These are phyloP conservation scores for Cerceris rybyensis DNA, from an alignment of 2,888 invertebrate species.

Conservation along the genomic window DNA sequence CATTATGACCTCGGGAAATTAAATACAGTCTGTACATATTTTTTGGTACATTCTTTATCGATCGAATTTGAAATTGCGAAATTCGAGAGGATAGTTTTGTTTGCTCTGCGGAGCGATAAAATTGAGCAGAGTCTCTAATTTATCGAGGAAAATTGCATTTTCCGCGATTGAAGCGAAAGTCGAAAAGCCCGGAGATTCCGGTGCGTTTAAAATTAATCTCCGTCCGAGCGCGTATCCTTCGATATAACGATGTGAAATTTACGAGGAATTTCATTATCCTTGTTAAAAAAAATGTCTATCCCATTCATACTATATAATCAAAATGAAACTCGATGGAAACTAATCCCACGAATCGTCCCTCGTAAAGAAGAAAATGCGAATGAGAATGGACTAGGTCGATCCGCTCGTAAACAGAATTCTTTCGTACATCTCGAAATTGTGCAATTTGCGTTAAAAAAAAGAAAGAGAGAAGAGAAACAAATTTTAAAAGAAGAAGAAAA, in stretches of 20 bases:
- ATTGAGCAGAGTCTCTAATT: not conserved
- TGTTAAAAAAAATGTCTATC: not conserved
- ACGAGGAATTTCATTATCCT: not conserved
- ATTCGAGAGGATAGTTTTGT: slow-evolving; percentile 35
- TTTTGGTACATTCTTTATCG: slow-evolving; percentile 19
- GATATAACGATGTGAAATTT: not conserved
- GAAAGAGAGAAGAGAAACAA: too few relatives aligned
- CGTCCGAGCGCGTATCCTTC: not conserved
- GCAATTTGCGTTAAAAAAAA: slow-evolving; percentile 25
- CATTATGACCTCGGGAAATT: slow-evolving; percentile 21
- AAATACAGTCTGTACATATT: slow-evolving; percentile 28
- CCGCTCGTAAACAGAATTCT: slow-evolving; percentile 24
- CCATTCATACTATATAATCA: not conserved
- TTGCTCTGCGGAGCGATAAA: slow-evolving; percentile 27
- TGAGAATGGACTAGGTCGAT: slow-evolving; percentile 28
- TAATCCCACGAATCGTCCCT: slow-evolving; percentile 1
- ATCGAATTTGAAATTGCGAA: slow-evolving; percentile 20
- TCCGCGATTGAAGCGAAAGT: too few relatives aligned
- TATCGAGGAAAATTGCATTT: too few relatives aligned
- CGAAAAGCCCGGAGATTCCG: too few relatives aligned
- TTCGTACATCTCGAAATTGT: slow-evolving; percentile 42
- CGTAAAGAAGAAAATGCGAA: slow-evolving; percentile 33
- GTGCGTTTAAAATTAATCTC: slow-evolving; percentile 11
- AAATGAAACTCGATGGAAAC: slow-evolving; percentile 2
- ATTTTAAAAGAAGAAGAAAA: too few relatives aligned